A percentile compares a stretch with the other conserved stretches of the same genome.
Conservation (phyloP, 2,113 vertebrate species). For the Platysternon megacephalum region DNA sequence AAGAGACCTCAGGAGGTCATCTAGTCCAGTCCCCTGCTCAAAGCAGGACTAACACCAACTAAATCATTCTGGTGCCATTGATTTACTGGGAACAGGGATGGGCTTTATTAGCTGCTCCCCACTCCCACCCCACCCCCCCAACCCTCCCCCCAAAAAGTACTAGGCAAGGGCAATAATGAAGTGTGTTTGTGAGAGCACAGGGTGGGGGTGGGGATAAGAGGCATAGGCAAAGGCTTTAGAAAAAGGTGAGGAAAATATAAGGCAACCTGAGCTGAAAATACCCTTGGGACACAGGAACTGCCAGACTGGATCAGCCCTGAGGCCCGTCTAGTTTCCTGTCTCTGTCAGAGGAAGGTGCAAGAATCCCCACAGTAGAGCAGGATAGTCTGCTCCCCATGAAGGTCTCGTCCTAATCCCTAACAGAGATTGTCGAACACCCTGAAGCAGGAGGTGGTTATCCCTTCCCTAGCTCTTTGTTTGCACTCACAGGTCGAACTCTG, state of each 20-base stretch:
- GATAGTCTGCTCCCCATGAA: background rate
- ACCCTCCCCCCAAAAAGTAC: background rate
- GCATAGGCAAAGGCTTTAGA: background rate
- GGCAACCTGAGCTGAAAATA: background rate
- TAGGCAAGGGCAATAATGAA: background rate
- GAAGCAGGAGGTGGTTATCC: background rate
- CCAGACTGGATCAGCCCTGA: accelerated
- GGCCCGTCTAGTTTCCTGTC: background rate
- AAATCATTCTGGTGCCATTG: background rate
- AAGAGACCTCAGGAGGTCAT: no score
- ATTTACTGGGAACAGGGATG: background rate
- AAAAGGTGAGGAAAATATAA: background rate
- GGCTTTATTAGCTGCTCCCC: background rate
- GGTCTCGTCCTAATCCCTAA: background rate
- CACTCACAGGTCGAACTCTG: background rate
- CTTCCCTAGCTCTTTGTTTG: background rate
- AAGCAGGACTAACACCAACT: no score
- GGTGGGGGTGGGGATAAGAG: background rate
- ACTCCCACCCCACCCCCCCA: accelerated
- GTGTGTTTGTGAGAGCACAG: no score
- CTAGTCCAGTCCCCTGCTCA: no score
- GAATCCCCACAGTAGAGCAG: background rate
- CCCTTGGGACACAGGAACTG: background rate
- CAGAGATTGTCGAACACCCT: background rate
- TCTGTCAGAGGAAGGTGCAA: background rate